phyloP scores from a whole-genome alignment of 1,140 invertebrate genomes.

The Eciton burchellii region DNA sequence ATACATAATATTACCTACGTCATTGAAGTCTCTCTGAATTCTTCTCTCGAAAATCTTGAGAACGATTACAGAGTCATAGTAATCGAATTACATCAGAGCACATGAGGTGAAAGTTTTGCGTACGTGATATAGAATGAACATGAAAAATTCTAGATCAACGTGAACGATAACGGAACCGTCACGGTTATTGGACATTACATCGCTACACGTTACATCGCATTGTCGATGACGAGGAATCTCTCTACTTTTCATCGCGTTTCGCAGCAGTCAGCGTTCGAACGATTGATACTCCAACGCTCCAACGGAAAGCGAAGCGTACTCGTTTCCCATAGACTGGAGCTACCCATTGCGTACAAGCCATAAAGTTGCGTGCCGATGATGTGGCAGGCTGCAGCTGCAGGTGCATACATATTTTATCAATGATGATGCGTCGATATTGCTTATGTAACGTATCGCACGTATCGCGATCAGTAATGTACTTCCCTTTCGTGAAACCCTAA shows the following conservation, averaged over 20 bases:
- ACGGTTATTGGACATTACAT: background rate
- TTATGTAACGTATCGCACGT: background rate
- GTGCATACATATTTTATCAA: slow-evolving; percentile 37
- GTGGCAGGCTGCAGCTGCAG: slow-evolving; percentile 28
- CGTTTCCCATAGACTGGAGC: background rate
- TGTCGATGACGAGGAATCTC: background rate
- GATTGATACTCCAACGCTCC: background rate
- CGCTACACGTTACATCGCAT: background rate
- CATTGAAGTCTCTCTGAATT: no score
- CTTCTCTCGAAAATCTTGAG: no score
- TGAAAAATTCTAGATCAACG: no score
- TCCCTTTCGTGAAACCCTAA: background rate
- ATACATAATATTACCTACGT: no score
- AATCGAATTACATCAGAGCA: no score
- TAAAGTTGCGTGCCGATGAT: slow-evolving; percentile 14
- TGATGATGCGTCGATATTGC: slow-evolving; percentile 37
- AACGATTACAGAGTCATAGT: no score
- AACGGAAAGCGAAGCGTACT: slow-evolving; percentile 1
- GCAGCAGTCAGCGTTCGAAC: background rate
- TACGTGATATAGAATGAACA: no score
- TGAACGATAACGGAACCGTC: no score
- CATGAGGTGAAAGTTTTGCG: no score
- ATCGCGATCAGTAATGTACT: slow-evolving; percentile 24
- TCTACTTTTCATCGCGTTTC: background rate
- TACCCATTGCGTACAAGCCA: slow-evolving; percentile 1